Evolutionary conservation across 2,797 vertebrate genomes (phyloP).

Genomic region (Calcarius lapponicus): DNA sequence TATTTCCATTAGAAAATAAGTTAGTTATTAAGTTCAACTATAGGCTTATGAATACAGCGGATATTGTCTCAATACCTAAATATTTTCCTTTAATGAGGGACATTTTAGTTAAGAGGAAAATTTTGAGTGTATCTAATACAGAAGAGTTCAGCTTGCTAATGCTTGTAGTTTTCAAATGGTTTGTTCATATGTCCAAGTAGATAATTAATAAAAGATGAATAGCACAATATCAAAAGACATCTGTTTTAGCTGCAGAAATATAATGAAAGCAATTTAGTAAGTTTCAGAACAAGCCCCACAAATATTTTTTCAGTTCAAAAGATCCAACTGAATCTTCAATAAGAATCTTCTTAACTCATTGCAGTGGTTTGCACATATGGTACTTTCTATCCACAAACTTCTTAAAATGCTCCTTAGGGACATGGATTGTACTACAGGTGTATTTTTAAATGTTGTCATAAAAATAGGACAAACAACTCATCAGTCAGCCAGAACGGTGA

Average conservation of each 20-base stretch:
- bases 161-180: slow-evolving; percentile 45
- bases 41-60: slow-evolving; percentile 13
- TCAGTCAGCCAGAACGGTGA: slow-evolving; percentile 36
- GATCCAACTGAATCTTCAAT: slow-evolving; percentile 52
- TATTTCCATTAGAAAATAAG: slow-evolving; percentile 15
- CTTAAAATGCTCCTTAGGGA: slow-evolving; percentile 47
- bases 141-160: slow-evolving; percentile 29
- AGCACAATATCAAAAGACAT: slow-evolving; percentile 65
- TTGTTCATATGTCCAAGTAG: slow-evolving; percentile 66
- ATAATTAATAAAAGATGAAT: slow-evolving; percentile 73
- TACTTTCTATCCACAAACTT: slow-evolving; percentile 32
- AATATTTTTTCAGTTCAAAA: slow-evolving; percentile 63
- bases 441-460: not conserved
- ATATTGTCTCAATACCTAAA: slow-evolving; percentile 30
- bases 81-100: slow-evolving; percentile 24
- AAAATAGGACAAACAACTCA: not conserved
- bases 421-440: slow-evolving; percentile 8
- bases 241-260: slow-evolving; percentile 66
- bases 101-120: slow-evolving; percentile 39
- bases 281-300: slow-evolving; percentile 61
- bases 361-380: slow-evolving; percentile 21
- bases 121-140: not conserved
- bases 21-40: not conserved
- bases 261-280: slow-evolving; percentile 74
- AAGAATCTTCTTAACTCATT: slow-evolving; percentile 59